A percentile compares a stretch with the other conserved stretches of the same genome.
Conservation (phyloP, 64 coral and sea anemone species). For the Pachyseris speciosa region DNA sequence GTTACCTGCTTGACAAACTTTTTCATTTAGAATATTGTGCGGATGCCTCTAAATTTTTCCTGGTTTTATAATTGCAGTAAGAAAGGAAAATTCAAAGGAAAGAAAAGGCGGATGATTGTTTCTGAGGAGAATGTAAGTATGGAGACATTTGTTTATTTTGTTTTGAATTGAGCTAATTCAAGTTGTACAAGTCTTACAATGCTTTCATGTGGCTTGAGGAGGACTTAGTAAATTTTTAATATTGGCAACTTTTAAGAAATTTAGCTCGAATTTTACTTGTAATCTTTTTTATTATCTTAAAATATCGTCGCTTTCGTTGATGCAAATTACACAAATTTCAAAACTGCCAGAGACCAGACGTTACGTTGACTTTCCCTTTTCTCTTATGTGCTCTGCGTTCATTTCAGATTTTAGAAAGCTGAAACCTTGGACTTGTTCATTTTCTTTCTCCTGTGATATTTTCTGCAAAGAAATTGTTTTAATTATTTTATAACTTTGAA, state of each 20-base stretch:
- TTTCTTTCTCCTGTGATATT: too few species aligned
- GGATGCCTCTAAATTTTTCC: not conserved
- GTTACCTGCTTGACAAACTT: not conserved
- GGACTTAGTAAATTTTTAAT: not conserved
- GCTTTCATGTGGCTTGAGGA: not conserved
- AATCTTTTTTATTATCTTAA: not conserved
- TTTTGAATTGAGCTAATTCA: too few species aligned
- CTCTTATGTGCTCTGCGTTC: too few species aligned
- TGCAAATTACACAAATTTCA: not conserved
- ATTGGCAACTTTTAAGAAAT: not conserved
- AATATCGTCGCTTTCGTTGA: not conserved
- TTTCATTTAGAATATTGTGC: not conserved
- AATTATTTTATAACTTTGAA: not conserved
- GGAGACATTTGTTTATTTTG: not conserved
- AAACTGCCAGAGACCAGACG: not conserved
- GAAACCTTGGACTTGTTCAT: too few species aligned
- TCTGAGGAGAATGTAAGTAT: conserved; percentile 26
- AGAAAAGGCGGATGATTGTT: conserved; percentile 9
- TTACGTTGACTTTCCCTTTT: too few species aligned
- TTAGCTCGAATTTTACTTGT: not conserved
- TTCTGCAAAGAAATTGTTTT: too few species aligned
- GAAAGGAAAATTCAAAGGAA: conserved; percentile 51
- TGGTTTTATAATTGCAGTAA: not conserved
- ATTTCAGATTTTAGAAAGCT: too few species aligned
- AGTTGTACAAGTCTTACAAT: too few species aligned